Base-by-base conservation (phyloP, 2,888 invertebrate species). In the Oscheius myriophilus region DNA sequence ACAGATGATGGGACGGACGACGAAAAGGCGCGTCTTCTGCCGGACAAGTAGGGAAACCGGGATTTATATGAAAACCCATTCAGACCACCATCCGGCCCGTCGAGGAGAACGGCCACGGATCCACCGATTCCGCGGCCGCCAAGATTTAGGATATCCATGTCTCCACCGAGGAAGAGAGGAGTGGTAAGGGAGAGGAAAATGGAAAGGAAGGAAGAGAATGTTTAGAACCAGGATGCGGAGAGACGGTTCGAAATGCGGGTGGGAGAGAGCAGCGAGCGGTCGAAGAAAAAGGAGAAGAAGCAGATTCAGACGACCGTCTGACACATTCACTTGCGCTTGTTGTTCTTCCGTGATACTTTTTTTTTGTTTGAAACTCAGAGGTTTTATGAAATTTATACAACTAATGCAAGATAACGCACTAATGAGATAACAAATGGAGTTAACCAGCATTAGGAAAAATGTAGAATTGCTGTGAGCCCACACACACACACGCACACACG, bases 91-190 rank as follows among this genome's bases (percentile, higher is more conserved):
- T 64, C 46, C 14, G 26, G 33, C 11, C 16, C 54, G 23, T 25
- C 18, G 25, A 54, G 54, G 16, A 54, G 26, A 25, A 21, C 18
- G 45, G 33, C 45, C 25, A 33, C 42, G 25, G 43, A 51, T 39
- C 69, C 58, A 21, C 43, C 62, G 21, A 79, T 75, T 26, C 72
- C 74, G 33, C 71, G 79, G 4, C 75, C 79, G 7, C 82, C 84
- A 25, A 59, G 79, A 59, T 84, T 83, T 70, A 66, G 84, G 67
- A 84, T 84, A 67, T 83, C 84, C 25, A 75, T 75, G 67, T 83
- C 83, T 12, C 83, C 83, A 3, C 82, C 82, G 4, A 70, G 79
- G 58, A 79, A 76, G 53, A 33, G 39, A 23, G 46, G 46, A 18
- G 41, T 43, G 58, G 58, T 41, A 18, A 41, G 21, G 2, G n/a